Evolutionary conservation across 2,888 invertebrate species (phyloP), one percentile per base, ranked within the genome.

Genomic region (Steromphala cineraria): DNA sequence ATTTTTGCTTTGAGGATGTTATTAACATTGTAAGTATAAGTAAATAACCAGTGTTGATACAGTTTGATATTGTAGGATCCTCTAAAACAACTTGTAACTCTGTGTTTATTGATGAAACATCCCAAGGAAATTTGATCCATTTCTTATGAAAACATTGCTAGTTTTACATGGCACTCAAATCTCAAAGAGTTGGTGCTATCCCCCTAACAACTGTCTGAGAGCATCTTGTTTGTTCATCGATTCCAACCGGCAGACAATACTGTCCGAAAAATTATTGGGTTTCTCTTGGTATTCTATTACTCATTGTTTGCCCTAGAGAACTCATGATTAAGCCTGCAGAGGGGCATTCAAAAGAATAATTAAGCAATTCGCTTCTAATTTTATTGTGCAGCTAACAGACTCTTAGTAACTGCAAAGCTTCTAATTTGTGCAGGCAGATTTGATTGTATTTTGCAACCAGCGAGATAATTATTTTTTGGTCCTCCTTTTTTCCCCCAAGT

Each of bases 81-180:
- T 24, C 28, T 62, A 62, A 62, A 62, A 62, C 62, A 62, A 62
- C 62, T 62, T 62, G 62, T 62, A 62, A 62, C 62, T 19, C 62
- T 8, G 62, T 62, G 62, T 62, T 62, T 62, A 62, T 62, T 62
- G 62, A 62, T 21, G 62, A 19, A 62, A 62, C 28, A 62, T 62
- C 62, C 62, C 62, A 62, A 62, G 62, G 62, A 62, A 62, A 62
- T 62, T 62, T 62, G 62, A 62, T 62, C 62, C 62, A 62, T 62
- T 62, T 62, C 62, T 62, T 62, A 28, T 62, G 28, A 62, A 62
- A 62, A 62, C 62, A 62, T 62, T 62, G 24, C 62, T 62, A 62
- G 62, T 62, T 62, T 62, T 62, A 62, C 62, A 62, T 13, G 62
- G 62, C 62, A 62, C 62, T 62, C 62, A 28, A 62, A 28, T 28